Conservation (phyloP, 2,888 invertebrate species). For the Polydrusus cervinus region DNA sequence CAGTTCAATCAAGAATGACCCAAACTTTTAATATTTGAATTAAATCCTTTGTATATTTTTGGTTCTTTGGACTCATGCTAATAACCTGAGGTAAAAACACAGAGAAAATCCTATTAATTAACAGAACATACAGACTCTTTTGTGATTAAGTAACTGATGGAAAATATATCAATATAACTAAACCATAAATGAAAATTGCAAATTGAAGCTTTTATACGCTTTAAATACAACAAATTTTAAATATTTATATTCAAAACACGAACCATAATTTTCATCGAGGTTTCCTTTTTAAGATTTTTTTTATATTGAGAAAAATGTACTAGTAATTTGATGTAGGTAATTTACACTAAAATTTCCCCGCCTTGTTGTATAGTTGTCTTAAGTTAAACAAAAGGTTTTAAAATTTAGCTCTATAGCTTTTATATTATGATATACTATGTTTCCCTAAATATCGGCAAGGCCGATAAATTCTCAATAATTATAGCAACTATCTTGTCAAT, state of each 20-base stretch:
- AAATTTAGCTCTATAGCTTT: not conserved
- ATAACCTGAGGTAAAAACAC: too few species aligned
- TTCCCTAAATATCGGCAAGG: not conserved
- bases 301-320: not conserved
- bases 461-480: not conserved
- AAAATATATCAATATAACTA: too few species aligned
- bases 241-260: not conserved
- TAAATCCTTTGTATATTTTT: too few species aligned
- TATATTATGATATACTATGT: not conserved
- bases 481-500: too few species aligned
- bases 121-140: too few species aligned
- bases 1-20: too few species aligned
- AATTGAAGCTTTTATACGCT: not conserved
- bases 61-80: too few species aligned
- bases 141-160: too few species aligned
- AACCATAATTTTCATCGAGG: conserved; percentile 10
- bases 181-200: not conserved
- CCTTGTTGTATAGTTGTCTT: not conserved
- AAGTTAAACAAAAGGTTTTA: not conserved
- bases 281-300: not conserved
- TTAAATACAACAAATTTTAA: too few species aligned
- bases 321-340: not conserved
- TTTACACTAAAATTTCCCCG: not conserved
- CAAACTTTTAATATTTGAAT: too few species aligned
- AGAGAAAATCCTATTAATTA: too few species aligned